A percentile compares a stretch with the other conserved stretches of the same genome.
These are phyloP conservation scores for Tribolium madens DNA, from an alignment of 1,140 invertebrate species.

Conservation along the genomic window DNA sequence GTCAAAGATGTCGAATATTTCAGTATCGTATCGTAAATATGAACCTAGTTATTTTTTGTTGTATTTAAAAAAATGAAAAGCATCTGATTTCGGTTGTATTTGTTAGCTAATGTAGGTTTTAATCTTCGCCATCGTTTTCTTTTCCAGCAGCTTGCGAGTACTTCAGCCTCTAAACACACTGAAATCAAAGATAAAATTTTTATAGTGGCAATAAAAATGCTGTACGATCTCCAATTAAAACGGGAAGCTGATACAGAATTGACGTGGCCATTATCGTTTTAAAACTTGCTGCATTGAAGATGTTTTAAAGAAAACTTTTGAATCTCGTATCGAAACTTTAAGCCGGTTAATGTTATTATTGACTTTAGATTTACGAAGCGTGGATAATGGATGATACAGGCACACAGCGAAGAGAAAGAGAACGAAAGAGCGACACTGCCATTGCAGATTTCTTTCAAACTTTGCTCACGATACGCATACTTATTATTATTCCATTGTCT, in stretches of 20 bases:
- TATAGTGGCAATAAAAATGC: constrained; percentile 12
- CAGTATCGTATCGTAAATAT: too few species aligned
- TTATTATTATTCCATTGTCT: constrained; percentile 45
- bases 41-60: background rate
- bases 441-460: constrained; percentile 43
- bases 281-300: constrained; percentile 33
- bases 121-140: background rate
- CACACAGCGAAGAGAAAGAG: background rate
- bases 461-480: constrained; percentile 43
- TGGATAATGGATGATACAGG: constrained; percentile 58
- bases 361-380: constrained; percentile 59
- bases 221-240: constrained; percentile 15
- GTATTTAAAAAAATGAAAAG: background rate
- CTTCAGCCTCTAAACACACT: background rate
- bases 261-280: constrained; percentile 37
- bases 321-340: constrained; percentile 58
- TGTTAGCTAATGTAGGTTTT: background rate
- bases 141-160: background rate
- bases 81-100: background rate
- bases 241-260: constrained; percentile 31
- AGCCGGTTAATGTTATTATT: constrained; percentile 60
- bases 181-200: constrained; percentile 7
- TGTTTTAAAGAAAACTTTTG: constrained; percentile 51
- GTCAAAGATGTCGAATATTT: too few species aligned
- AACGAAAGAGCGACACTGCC: constrained; percentile 13